phyloP scores from a whole-genome alignment of 2,888 invertebrate genomes.

The Nasonovia ribisnigri region DNA sequence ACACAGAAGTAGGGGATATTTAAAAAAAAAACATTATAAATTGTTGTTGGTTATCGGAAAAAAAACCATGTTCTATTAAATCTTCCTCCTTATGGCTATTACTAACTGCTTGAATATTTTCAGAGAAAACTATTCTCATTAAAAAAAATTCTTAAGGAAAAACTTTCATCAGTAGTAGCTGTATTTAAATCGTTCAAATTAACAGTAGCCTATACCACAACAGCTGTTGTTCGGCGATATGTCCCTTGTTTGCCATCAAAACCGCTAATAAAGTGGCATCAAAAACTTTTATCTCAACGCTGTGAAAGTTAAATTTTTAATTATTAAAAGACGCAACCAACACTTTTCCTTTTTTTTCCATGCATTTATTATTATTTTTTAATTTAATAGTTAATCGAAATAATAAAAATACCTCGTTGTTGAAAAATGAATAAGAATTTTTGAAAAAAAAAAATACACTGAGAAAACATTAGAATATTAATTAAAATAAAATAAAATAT shows the following conservation, averaged over 20 bases:
- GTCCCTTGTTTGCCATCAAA: constrained; percentile 27
- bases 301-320: constrained; percentile 39
- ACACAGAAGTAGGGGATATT: neutral
- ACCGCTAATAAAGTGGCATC: constrained; percentile 33
- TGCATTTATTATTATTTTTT: constrained; percentile 14
- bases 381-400: neutral
- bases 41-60: neutral
- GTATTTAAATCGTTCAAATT: constrained; percentile 57
- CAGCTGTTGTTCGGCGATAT: constrained; percentile 48
- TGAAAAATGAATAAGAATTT: neutral
- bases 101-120: constrained; percentile 44
- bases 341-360: neutral
- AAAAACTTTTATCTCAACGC: constrained; percentile 49
- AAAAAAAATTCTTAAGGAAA: constrained; percentile 27
- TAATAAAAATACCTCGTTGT: neutral
- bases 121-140: constrained; percentile 49
- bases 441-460: neutral
- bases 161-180: constrained; percentile 35
- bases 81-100: constrained; percentile 12
- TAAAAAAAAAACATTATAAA: neutral
- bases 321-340: constrained; percentile 33
- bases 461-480: neutral
- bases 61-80: neutral
- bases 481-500: neutral
- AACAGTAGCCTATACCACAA: constrained; percentile 37